Percentiles rank a stretch among this genome's conserved stretches.
phyloP scores from a whole-genome alignment of 2,888 invertebrate species.

The Chloroclystis v-ata region DNA sequence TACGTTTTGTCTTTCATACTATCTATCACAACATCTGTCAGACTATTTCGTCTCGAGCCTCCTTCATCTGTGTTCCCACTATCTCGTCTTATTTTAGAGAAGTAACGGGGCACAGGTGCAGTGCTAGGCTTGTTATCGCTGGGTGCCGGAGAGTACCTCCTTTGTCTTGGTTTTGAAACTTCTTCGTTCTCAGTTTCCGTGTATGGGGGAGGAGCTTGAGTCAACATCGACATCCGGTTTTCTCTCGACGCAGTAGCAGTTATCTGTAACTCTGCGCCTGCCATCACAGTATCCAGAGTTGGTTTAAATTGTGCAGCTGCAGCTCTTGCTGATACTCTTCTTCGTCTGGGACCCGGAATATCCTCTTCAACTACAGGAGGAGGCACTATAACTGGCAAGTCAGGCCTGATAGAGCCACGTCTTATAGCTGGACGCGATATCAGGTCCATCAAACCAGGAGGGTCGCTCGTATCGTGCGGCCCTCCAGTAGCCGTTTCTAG shows the following conservation, averaged over 20 bases:
- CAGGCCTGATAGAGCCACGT: slow-evolving; percentile 59
- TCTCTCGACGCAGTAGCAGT: slow-evolving; percentile 66
- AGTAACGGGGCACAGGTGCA: slow-evolving; percentile 67
- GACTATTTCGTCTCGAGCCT: slow-evolving; percentile 61
- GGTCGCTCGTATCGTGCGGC: slow-evolving; percentile 27
- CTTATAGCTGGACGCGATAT: slow-evolving; percentile 42
- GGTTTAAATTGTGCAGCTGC: slow-evolving; percentile 67
- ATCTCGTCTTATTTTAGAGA: slow-evolving; percentile 64
- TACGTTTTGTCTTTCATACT: slow-evolving; percentile 71
- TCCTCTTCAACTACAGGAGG: slow-evolving; percentile 50
- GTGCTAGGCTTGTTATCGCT: slow-evolving; percentile 52
- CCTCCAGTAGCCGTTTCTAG: slow-evolving; percentile 65
- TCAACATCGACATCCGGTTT: slow-evolving; percentile 64
- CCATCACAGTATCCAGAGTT: slow-evolving; percentile 67
- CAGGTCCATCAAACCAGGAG: slow-evolving; percentile 49
- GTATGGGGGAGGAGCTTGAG: slow-evolving; percentile 70
- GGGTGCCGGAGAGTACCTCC: slow-evolving; percentile 68
- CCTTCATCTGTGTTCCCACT: slow-evolving; percentile 49
- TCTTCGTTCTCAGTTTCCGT: slow-evolving; percentile 50
- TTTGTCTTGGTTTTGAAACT: slow-evolving; percentile 51
- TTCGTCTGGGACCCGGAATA: slow-evolving; percentile 52
- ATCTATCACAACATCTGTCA: slow-evolving; percentile 73
- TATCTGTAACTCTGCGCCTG: slow-evolving; percentile 65
- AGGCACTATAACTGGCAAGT: slow-evolving; percentile 49
- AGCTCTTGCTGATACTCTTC: slow-evolving; percentile 65